Evolutionary conservation across 2,113 vertebrate species (phyloP), one percentile per base, ranked within the genome.

Genomic region (Semnornis frantzii): DNA sequence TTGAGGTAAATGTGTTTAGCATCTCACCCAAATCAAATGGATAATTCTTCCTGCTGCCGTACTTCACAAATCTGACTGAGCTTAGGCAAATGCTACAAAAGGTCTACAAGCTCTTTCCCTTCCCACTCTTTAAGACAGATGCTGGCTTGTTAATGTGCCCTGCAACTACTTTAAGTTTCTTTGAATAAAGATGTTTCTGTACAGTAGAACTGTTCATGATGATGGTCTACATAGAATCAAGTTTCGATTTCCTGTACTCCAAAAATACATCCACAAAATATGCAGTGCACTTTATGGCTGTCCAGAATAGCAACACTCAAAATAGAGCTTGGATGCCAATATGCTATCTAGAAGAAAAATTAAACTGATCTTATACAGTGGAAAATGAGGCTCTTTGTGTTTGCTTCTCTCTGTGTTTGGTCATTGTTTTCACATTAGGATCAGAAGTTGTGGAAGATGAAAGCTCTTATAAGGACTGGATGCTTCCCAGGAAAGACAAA

Each of bases 251-350:
- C 91, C 93, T 93, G 87, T 85, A 30, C 31, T 94, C 87, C 77
- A 82, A 95, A 96, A 93, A 95, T 95, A 94, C 55, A 72, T 65
- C 46, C 77, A 72, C 27, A 74, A 92, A 94, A 90, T 90, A 95
- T 70, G 89, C 81, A 76, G 63, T 20, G 63, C 39, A 39, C 66
- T 96, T 94, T 69, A 87, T 59, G 81, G 83, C 42, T 72, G 77
- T 89, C 71, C 66, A 89, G 96, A 96, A 95, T 93, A 96, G 92
- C 81, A 93, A 73, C 83, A 46, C 81, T 93, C 74, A 90, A 94
- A 95, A 93, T 92, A 95, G 86, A 89, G 63, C 58, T 78, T 4
- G 4, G n/a, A 90, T 93, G 91, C 77, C 81, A 93, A 87, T 73
- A 84, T 70, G 68, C 66, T 92, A 89, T 89, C 90, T 79, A 93